phyloP scores from a whole-genome alignment of 2,113 vertebrate species.

The Toxotes jaculatrix region DNA sequence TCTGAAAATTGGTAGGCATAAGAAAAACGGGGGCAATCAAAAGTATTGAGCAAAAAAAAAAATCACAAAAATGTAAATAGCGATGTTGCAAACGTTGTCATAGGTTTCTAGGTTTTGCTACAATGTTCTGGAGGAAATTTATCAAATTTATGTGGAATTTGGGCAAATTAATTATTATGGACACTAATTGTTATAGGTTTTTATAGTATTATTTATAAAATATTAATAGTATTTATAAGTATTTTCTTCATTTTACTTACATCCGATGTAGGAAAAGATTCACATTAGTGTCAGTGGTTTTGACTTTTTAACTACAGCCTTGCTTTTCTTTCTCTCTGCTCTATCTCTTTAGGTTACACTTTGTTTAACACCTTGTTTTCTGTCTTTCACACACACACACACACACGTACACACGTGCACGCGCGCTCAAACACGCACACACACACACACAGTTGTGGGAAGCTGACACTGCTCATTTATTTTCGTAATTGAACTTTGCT shows the following conservation, averaged over 20 bases:
- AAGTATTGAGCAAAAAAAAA: too few species aligned
- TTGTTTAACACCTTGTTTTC: not conserved
- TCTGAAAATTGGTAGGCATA: too few species aligned
- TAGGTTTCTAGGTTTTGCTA: too few species aligned
- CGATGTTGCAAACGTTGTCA: too few species aligned
- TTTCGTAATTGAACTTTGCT: conserved; percentile 48
- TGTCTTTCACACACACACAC: conserved; percentile 2
- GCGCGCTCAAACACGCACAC: not conserved
- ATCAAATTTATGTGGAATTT: too few species aligned
- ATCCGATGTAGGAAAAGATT: not conserved
- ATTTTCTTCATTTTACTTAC: not conserved
- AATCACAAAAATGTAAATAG: too few species aligned
- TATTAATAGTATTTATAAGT: too few species aligned
- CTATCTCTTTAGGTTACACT: not conserved
- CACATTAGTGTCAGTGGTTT: not conserved
- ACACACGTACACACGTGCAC: conserved; percentile 10
- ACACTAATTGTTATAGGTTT: too few species aligned
- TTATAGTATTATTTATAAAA: too few species aligned
- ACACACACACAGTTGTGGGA: not conserved
- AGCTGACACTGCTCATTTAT: conserved; percentile 28
- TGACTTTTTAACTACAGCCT: not conserved
- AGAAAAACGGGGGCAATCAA: too few species aligned
- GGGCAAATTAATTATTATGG: too few species aligned
- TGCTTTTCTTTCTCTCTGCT: conserved; percentile 5
- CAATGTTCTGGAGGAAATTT: too few species aligned